These are phyloP conservation scores for Pyrrhura leucotis DNA, from an alignment of 2,797 vertebrate genomes.

Conservation along the genomic window DNA sequence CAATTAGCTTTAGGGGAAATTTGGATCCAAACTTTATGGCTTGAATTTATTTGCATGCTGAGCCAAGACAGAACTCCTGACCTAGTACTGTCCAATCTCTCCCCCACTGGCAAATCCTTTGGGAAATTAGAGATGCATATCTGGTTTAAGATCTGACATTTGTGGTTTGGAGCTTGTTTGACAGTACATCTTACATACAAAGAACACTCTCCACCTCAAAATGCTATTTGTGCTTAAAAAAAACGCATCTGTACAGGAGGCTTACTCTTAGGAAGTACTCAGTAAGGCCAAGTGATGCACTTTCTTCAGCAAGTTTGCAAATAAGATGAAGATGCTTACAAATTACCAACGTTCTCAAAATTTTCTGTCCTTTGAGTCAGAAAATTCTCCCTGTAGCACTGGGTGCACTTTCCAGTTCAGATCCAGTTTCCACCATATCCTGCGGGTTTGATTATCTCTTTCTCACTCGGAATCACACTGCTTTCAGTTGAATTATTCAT, in stretches of 20 bases:
- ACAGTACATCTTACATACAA: slow-evolving; percentile 19
- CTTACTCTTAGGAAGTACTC: background rate
- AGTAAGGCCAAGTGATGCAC: background rate
- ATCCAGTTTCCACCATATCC: background rate
- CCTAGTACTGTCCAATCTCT: slow-evolving; percentile 26
- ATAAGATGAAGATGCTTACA: background rate
- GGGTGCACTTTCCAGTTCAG: background rate
- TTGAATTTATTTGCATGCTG: slow-evolving; percentile 43
- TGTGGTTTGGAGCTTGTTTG: slow-evolving; percentile 50
- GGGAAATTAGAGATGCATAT: slow-evolving; percentile 28
- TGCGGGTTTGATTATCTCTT: background rate
- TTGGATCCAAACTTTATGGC: slow-evolving; percentile 51
- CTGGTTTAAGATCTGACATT: slow-evolving; percentile 43
- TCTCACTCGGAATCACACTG: background rate
- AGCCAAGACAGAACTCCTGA: slow-evolving; percentile 61
- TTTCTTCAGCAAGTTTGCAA: background rate
- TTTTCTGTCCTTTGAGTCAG: background rate
- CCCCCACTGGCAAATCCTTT: slow-evolving; percentile 11
- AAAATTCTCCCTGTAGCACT: background rate
- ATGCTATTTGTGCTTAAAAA: background rate
- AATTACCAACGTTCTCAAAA: background rate
- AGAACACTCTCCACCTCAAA: slow-evolving; percentile 5
- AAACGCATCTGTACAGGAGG: background rate
- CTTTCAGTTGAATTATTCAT: background rate
- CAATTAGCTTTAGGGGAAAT: slow-evolving; percentile 67